phyloP scores from a whole-genome alignment of 2,797 vertebrate genomes.

The Toxotes lorentzi region DNA sequence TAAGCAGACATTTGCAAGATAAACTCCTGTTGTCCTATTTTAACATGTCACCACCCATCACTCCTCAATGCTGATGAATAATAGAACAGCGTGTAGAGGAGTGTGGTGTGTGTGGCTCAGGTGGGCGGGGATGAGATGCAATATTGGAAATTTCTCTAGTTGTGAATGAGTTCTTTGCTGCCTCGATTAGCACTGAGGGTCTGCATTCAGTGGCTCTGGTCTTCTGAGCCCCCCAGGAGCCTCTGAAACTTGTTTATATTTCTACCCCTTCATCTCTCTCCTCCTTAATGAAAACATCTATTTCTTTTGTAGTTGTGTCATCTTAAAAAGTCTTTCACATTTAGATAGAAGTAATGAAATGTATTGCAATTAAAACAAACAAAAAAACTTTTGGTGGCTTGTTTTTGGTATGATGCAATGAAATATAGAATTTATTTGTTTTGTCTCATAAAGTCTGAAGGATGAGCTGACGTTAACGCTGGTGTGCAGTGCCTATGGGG shows the following conservation, averaged over 20 bases:
- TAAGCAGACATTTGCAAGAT: slow-evolving; percentile 75
- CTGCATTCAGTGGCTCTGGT: slow-evolving; percentile 56
- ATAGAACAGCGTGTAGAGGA: slow-evolving; percentile 58
- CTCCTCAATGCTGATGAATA: slow-evolving; percentile 71
- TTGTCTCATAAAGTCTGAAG: background rate
- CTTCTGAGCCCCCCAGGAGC: slow-evolving; percentile 42
- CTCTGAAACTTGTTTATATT: slow-evolving; percentile 41
- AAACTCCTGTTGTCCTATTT: slow-evolving; percentile 81
- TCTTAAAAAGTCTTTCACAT: slow-evolving; percentile 28
- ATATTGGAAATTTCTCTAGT: slow-evolving; percentile 31
- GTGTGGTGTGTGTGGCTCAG: slow-evolving; percentile 26
- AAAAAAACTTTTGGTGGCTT: background rate
- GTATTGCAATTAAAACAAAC: background rate
- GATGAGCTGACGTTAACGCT: slow-evolving; percentile 15
- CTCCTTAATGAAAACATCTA: slow-evolving; percentile 32
- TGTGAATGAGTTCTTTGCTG: slow-evolving; percentile 38
- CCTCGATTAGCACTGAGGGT: slow-evolving; percentile 3
- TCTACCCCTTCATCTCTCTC: slow-evolving; percentile 18
- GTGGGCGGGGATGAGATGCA: slow-evolving; percentile 9
- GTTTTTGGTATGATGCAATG: slow-evolving; percentile 2
- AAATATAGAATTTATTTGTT: background rate
- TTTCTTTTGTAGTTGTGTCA: slow-evolving; percentile 4
- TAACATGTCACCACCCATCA: slow-evolving; percentile 71
- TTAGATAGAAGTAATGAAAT: slow-evolving; percentile 19
- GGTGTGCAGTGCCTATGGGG: background rate